Evolutionary conservation across 2,797 vertebrate species (phyloP), one percentile per base, ranked within the genome.

Genomic region (Gobionotothen gibberifrons): DNA sequence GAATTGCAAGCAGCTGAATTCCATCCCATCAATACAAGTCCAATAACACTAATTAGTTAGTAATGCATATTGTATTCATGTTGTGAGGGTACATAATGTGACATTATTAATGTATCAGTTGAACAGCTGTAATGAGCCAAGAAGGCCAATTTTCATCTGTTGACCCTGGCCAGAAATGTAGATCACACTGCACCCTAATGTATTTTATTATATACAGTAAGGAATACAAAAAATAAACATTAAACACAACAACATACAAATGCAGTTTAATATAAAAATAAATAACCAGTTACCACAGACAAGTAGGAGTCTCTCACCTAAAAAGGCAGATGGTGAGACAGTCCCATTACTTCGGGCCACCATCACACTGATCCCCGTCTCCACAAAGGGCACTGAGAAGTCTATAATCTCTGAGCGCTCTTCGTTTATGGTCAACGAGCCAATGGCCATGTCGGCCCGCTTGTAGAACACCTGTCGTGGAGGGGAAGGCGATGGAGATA

Each of bases 291-390:
- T 16, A 40, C 9, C 11, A 26, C 32, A 44, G 39, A 26, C 39
- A 12, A 16, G n/a, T 43, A 11, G 52, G 53, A 9, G 8, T 47
- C 29, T 57, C 91, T 95, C 80, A 99, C 98, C 98, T 85, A 99
- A 92, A 86, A 99, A 99, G 60, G 98, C 98, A 0, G 98, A 99
- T 0, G 98, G 98, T 7, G 98, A 99, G 29, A 99, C 98, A 0
- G 98, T 99, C 78, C 98, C 98, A 0, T 99, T 99, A 89, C 97
- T 99, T 36, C 98, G 93, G 7, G 98, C 97, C 72, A 99, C 98
- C 97, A 99, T 98, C 82, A 99, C 98, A 0, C 98, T 99, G 92
- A 99, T 99, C 44, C 98, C 98, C 0, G 98, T 99, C 92, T 99
- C 98, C 91, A 99, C 97, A 1, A 99, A 99, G 36, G 98, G 98